Base-by-base conservation (phyloP, 2,797 vertebrate genomes). In the Hephaestus fuliginosus region DNA sequence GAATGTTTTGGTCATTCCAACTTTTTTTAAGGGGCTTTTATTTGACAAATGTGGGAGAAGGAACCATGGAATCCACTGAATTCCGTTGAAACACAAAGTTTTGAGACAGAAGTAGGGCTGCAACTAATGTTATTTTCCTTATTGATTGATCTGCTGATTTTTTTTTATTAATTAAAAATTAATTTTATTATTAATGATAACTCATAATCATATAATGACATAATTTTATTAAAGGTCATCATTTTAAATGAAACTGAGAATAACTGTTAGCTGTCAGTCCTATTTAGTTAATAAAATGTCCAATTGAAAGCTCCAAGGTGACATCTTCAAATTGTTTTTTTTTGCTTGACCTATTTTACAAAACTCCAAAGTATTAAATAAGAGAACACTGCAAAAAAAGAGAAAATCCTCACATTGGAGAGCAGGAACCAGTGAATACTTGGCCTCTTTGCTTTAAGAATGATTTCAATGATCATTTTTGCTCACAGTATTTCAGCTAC, bases 1-100 rank as follows among this genome's bases (percentile, higher is more conserved):
- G 52, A 39, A 36, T 44, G 18, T 20, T 53, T 52, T 9, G 15
- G 22, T 25, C 18, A 18, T 55, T 56, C n/a, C 12, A 52, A 13
- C 30, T 63, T 68, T 74, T 73, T 73, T 33, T 48, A 22, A 18
- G 62, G 56, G 18, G 0, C 1, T 84, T 74, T 80, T 41, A 48
- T 57, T 64, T 43, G 43, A 65, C 18, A n/a, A 25, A 65, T 41
- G 28, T 58, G 18, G 43, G 52, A 70, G 39, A 28, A 10, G 46
- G 6, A 70, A 57, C 7, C 25, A 46, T 30, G 25, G 25, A 25
- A 69, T 55, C 49, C 33, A 14, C 18, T 6, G 1, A 33, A 36
- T 7, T 53, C 39, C 53, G 49, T 41, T 56, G 18, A 55, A 53
- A 11, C 18, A 11, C 11, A 14, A 62, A 67, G 70, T 39, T 44